Evolutionary conservation across 2,113 vertebrate genomes (phyloP), one percentile per base, ranked within the genome.

Genomic region (Marmota monax): DNA sequence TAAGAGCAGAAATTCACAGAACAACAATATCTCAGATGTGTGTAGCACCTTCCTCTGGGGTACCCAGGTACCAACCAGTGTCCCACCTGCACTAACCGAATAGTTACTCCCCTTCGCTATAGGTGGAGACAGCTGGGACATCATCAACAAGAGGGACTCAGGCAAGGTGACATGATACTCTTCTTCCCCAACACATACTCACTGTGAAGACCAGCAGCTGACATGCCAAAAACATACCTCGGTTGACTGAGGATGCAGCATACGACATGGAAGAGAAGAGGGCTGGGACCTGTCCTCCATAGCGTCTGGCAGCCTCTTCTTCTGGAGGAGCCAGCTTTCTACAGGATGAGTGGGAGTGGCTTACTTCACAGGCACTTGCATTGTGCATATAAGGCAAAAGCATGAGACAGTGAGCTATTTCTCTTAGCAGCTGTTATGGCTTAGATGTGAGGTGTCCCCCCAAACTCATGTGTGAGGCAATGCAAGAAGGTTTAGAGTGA

Each of bases 21-120:
- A 74, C 85, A 93, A 95, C 51, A 84, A 67, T 80, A 83, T 51
- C 37, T 84, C 37, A 16, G 61, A 65, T 92, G 94, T 97, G 51
- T 56, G 51, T 63, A 95, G 25, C 20, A 22, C 84, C 51, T 89
- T 91, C 56, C 74, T 92, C 95, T 65, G 58, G 90, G 32, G n/a
- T 88, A 37, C 65, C 77, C 88, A 82, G 90, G 73, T 70, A 37
- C 61, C 72, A 91, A 14, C 39, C 48, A 22, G 27, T 37, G 58
- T 53, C 48, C 78, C 25, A 56, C 16, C 34, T 25, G 16, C 29
- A 70, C 53, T 23, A 82, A 77, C 16, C 8, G 32, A 85, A 65
- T 18, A 7, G n/a, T 69, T 27, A 29, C 2, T 17, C 5, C 53
- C 56, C n/a, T 89, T 70, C 88, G 70, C 63, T 45, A 1, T 53